phyloP scores from a whole-genome alignment of 2,797 vertebrate species.

The Centroberyx gerrardi region DNA sequence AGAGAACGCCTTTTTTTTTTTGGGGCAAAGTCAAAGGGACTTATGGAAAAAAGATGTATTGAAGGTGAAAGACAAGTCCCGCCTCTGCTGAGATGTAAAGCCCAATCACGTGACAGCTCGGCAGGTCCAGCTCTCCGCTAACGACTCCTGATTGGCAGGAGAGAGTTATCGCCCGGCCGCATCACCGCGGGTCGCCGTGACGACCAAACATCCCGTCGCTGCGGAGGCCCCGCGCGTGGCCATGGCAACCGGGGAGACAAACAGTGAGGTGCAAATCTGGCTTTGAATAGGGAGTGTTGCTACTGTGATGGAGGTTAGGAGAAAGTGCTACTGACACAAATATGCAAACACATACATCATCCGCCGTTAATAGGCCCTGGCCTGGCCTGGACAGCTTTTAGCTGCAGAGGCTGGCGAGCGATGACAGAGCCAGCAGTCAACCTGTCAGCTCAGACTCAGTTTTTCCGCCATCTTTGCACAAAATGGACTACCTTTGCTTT shows the following conservation, averaged over 20 bases:
- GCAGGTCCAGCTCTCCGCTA: background rate
- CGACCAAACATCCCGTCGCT: constrained; percentile 59
- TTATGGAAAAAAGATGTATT: constrained; percentile 4
- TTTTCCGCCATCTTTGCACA: constrained; percentile 66
- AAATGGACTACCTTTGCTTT: constrained; percentile 23
- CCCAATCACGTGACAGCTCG: background rate
- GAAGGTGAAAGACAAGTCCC: constrained; percentile 1
- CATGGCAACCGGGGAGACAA: constrained; percentile 72
- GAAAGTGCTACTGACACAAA: constrained; percentile 74
- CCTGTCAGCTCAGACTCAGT: constrained; percentile 58
- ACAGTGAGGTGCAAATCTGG: constrained; percentile 61
- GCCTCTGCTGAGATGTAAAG: background rate
- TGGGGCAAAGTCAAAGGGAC: background rate
- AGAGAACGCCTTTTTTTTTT: constrained; percentile 1
- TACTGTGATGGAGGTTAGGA: constrained; percentile 51
- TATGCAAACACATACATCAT: constrained; percentile 77
- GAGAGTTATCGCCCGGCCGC: constrained; percentile 46
- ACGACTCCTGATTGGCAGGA: constrained; percentile 54
- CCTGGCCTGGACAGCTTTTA: constrained; percentile 34
- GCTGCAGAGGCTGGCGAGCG: constrained; percentile 18
- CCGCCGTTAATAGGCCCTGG: constrained; percentile 64
- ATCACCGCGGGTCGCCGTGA: constrained; percentile 55
- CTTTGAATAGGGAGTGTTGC: constrained; percentile 46
- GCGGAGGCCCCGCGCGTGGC: constrained; percentile 46
- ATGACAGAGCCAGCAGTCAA: constrained; percentile 69